These are phyloP conservation scores for Neelides folsomi DNA, from an alignment of 2,888 invertebrate genomes.

Conservation along the genomic window DNA sequence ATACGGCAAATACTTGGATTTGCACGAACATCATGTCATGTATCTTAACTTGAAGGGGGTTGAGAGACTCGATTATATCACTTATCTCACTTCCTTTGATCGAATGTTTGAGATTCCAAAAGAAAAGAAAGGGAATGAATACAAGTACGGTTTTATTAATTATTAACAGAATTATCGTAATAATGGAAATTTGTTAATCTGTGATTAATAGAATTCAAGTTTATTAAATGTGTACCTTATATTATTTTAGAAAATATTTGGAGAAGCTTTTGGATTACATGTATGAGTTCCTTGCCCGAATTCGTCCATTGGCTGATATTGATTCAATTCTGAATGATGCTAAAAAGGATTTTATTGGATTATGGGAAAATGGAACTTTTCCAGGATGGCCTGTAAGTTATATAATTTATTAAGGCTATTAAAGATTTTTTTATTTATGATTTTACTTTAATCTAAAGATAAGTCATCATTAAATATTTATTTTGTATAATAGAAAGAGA, in stretches of 20 bases:
- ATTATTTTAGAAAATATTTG: constrained; percentile 54
- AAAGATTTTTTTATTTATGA: constrained; percentile 2
- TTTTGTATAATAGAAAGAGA: constrained; percentile 57
- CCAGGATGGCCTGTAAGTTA: constrained; percentile 78
- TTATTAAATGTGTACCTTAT: too few species aligned
- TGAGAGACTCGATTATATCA: constrained; percentile 83
- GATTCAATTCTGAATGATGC: constrained; percentile 63
- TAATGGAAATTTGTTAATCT: too few species aligned
- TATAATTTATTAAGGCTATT: constrained; percentile 5
- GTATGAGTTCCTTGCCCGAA: constrained; percentile 63
- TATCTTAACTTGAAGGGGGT: constrained; percentile 94
- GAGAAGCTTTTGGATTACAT: constrained; percentile 71
- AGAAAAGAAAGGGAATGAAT: constrained; percentile 76
- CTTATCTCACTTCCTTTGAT: constrained; percentile 84
- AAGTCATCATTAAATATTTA: constrained; percentile 4
- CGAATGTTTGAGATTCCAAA: constrained; percentile 89
- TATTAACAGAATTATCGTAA: too few species aligned
- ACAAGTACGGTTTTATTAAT: too few species aligned
- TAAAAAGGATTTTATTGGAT: constrained; percentile 62
- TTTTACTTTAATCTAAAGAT: constrained; percentile 4
- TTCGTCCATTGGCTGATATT: constrained; percentile 74
- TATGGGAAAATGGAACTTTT: constrained; percentile 79
- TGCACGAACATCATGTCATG: constrained; percentile 90
- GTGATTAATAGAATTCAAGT: too few species aligned
- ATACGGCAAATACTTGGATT: constrained; percentile 92